phyloP scores from a whole-genome alignment of 2,113 vertebrate genomes.

The Fulica atra region DNA sequence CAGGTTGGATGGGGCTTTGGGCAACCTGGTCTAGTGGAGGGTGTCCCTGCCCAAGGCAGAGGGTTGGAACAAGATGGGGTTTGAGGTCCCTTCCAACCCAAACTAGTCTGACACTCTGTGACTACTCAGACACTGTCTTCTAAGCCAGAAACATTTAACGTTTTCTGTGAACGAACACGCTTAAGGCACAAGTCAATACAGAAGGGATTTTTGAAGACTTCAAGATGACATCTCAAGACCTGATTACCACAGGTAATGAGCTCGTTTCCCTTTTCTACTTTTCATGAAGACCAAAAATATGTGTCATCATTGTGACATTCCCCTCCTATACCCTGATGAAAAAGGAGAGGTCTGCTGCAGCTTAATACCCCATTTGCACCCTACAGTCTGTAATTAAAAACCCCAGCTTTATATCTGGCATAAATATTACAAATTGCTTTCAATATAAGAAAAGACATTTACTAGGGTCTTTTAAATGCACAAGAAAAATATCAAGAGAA shows the following conservation, averaged over 20 bases:
- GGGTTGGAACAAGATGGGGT: no score
- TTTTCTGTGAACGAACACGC: background rate
- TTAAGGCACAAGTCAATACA: background rate
- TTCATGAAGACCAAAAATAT: background rate
- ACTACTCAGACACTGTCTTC: rapidly evolving
- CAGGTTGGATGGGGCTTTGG: no score
- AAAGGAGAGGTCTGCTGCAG: background rate
- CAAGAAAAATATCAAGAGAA: background rate
- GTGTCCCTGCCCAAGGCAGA: no score
- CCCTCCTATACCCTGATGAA: background rate
- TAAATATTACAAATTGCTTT: background rate
- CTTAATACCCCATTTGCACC: background rate
- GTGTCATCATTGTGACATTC: background rate
- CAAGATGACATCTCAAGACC: background rate
- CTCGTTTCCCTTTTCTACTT: background rate
- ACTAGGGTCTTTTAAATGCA: background rate
- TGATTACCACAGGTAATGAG: background rate
- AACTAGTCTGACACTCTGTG: no score
- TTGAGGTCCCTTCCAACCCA: no score
- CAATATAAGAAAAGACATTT: background rate
- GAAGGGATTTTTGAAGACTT: background rate
- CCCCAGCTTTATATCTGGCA: background rate
- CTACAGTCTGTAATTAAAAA: background rate
- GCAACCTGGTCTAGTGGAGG: no score
- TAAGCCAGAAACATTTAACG: background rate